Percentiles rank a stretch among this genome's conserved stretches.
Conservation (phyloP, 30 jellyfish, hydroid and myxozoan species). For the Nemopilema nomurai region DNA sequence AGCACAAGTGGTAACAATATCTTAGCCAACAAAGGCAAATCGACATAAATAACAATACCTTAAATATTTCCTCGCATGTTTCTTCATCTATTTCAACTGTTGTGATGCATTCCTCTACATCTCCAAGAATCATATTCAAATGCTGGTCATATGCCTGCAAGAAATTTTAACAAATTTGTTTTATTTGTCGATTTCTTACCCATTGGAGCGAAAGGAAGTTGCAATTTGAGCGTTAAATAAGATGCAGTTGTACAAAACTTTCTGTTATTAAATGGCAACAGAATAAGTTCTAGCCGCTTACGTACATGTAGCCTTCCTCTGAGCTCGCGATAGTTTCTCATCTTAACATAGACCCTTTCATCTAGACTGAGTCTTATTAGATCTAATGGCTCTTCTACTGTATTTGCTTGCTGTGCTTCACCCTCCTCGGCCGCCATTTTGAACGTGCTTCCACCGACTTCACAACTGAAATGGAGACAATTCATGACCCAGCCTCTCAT, state of each 20-base stretch:
- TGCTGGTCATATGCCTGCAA: conserved; percentile 97
- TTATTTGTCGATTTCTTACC: neutral
- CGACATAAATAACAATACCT: conserved; percentile 37
- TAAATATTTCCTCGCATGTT: conserved; percentile 94
- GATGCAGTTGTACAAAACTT: neutral
- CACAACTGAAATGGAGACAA: neutral
- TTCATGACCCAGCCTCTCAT: neutral
- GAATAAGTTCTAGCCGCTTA: too few relatives aligned
- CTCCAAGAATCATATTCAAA: conserved; percentile 98
- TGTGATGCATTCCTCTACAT: conserved; percentile 94
- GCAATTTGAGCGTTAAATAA: too few relatives aligned
- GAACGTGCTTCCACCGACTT: neutral
- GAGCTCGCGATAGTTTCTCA: conserved; percentile 94
- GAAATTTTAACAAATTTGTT: neutral
- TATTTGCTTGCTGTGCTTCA: conserved; percentile 50
- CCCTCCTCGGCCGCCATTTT: conserved; percentile 85
- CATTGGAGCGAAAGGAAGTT: too few relatives aligned
- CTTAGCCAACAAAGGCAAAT: neutral
- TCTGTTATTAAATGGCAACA: neutral
- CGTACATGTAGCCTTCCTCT: conserved; percentile 92
- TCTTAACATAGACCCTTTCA: conserved; percentile 85
- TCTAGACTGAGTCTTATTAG: conserved; percentile 88
- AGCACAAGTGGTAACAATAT: too few relatives aligned
- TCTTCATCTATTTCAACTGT: conserved; percentile 98
- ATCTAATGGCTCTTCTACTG: conserved; percentile 96